Evolutionary conservation across 2,888 invertebrate species (phyloP).

Genomic region (Diploptera punctata): DNA sequence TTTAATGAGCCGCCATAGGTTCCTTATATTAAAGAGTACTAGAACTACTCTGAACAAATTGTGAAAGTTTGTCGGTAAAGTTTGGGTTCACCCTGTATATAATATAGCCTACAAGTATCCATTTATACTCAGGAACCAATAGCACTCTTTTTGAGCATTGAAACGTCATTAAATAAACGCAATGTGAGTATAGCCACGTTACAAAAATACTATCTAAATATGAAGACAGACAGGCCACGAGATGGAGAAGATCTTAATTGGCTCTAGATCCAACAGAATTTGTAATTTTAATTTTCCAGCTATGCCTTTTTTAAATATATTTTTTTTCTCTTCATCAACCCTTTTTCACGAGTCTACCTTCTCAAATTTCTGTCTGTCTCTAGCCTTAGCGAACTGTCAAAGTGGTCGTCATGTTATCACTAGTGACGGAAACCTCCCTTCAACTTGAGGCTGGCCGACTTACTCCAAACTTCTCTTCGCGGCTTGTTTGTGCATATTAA

Average conservation of each 20-base stretch:
- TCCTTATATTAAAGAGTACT: too few species aligned
- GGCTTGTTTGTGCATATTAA: slow-evolving; percentile 18
- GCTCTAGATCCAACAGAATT: slow-evolving; percentile 17
- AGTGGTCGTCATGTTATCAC: not conserved
- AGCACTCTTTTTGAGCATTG: too few species aligned
- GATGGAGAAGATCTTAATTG: slow-evolving; percentile 13
- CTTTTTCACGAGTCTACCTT: not conserved
- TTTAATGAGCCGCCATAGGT: too few species aligned
- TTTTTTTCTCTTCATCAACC: not conserved
- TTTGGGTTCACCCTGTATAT: too few species aligned
- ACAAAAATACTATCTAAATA: not conserved
- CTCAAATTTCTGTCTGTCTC: not conserved
- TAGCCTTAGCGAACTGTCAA: slow-evolving; percentile 9
- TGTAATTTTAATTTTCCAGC: slow-evolving; percentile 15
- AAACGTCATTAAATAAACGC: too few species aligned
- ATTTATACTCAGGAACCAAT: too few species aligned
- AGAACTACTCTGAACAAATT: too few species aligned
- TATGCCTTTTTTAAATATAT: not conserved
- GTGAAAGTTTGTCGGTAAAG: too few species aligned
- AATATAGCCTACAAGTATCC: too few species aligned
- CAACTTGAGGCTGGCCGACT: not conserved
- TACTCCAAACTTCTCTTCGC: not conserved
- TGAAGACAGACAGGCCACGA: slow-evolving; percentile 14
- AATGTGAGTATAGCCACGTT: not conserved
- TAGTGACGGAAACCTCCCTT: not conserved